Percentiles rank a stretch among this genome's conserved stretches.
phyloP scores from a whole-genome alignment of 2,113 vertebrate genomes.

The Climacteris rufus region DNA sequence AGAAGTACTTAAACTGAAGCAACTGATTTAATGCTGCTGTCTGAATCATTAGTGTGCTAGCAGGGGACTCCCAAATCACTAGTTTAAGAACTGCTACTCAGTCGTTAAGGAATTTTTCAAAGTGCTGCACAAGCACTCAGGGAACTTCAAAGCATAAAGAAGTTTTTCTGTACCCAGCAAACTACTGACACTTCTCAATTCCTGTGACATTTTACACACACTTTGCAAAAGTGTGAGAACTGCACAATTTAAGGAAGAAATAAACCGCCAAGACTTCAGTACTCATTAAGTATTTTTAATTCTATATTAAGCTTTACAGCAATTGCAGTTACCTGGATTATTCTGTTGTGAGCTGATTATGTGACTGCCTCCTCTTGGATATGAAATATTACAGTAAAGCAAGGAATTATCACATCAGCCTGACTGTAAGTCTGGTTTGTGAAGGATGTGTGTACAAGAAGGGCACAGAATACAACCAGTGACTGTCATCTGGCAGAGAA shows the following conservation, averaged over 20 bases:
- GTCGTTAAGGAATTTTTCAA: slow-evolving; percentile 24
- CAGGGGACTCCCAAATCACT: slow-evolving; percentile 36
- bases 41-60: slow-evolving; percentile 33
- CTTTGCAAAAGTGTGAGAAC: not conserved
- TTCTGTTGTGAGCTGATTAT: not conserved
- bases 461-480: not conserved
- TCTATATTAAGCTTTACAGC: not conserved
- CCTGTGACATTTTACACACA: not conserved
- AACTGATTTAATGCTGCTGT: slow-evolving; percentile 48
- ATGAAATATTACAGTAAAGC: not conserved
- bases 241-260: not conserved
- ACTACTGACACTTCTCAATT: not conserved
- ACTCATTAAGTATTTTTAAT: not conserved
- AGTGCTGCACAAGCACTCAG: slow-evolving; percentile 38
- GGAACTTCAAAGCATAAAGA: slow-evolving; percentile 9
- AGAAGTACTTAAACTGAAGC: slow-evolving; percentile 42
- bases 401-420: not conserved
- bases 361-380: not conserved
- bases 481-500: not conserved
- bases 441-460: not conserved
- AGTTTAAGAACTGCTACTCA: slow-evolving; percentile 14
- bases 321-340: not conserved
- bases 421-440: not conserved
- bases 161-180: not conserved
- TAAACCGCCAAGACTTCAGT: not conserved